A percentile compares a stretch with the other conserved stretches of the same genome.
Evolutionary conservation across 2,797 vertebrate species (phyloP).

Genomic region (Acipenser ruthenus): DNA sequence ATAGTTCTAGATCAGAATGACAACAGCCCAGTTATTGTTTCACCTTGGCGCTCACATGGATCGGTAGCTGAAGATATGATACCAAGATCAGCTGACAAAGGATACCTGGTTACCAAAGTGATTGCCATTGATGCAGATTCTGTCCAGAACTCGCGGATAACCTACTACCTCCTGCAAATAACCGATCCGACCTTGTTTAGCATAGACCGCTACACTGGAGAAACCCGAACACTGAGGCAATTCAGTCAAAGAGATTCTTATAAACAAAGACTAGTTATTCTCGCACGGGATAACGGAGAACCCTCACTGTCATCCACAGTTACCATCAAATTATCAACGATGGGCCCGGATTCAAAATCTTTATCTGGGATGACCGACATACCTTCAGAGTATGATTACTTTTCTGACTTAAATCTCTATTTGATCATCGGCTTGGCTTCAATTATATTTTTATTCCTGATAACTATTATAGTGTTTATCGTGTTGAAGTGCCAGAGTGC

Average conservation of each 20-base stretch:
- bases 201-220: constrained; percentile 22
- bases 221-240: constrained; percentile 19
- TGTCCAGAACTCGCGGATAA: constrained; percentile 20
- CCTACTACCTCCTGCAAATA: constrained; percentile 19
- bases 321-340: constrained; percentile 20
- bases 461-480: constrained; percentile 37
- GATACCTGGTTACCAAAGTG: constrained; percentile 22
- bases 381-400: constrained; percentile 18
- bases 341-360: constrained; percentile 15
- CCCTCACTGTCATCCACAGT: constrained; percentile 23
- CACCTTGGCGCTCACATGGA: constrained; percentile 2
- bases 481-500: constrained; percentile 37
- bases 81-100: constrained; percentile 18
- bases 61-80: not conserved
- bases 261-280: constrained; percentile 16
- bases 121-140: constrained; percentile 24
- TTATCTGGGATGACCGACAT: constrained; percentile 20
- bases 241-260: constrained; percentile 18
- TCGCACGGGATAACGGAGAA: constrained; percentile 24
- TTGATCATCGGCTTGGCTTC: constrained; percentile 23
- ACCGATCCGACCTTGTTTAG: constrained; percentile 20
- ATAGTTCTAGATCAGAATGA: constrained; percentile 7
- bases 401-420: constrained; percentile 22
- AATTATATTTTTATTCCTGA: constrained; percentile 29
- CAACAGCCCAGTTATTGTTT: too few relatives aligned